Conservation (phyloP, 2,113 vertebrate species). For the Girardinichthys multiradiatus region DNA sequence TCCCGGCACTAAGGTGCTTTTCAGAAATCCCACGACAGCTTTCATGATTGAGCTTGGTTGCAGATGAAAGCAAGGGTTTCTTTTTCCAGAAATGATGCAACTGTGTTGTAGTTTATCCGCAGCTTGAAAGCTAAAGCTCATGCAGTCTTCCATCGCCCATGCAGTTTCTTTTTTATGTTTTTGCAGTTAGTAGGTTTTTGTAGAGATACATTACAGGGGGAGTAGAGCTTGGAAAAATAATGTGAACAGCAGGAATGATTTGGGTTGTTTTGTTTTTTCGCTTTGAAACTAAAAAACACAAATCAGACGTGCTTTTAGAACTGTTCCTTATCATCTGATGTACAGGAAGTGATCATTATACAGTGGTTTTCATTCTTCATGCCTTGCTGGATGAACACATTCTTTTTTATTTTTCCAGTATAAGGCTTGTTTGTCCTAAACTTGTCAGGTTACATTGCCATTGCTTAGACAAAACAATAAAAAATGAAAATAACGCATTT, state of each 20-base stretch:
- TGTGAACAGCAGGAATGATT: constrained; percentile 57
- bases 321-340: constrained; percentile 59
- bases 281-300: constrained; percentile 53
- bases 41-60: constrained; percentile 68
- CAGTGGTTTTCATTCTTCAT: constrained; percentile 66
- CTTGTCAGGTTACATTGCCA: constrained; percentile 65
- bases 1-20: constrained; percentile 64
- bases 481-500: constrained; percentile 43
- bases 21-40: constrained; percentile 34
- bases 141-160: constrained; percentile 82
- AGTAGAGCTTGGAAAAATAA: constrained; percentile 50
- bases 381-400: constrained; percentile 70
- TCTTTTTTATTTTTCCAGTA: constrained; percentile 64
- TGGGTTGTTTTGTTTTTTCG: constrained; percentile 4
- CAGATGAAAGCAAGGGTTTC: constrained; percentile 79
- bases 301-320: constrained; percentile 25
- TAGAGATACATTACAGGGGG: constrained; percentile 70
- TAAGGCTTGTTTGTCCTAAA: constrained; percentile 76
- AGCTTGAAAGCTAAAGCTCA: constrained; percentile 81
- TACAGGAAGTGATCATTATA: constrained; percentile 62
- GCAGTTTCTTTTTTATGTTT: constrained; percentile 67
- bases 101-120: constrained; percentile 73
- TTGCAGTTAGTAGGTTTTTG: constrained; percentile 72
- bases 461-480: constrained; percentile 41
- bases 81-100: constrained; percentile 62